Evolutionary conservation across 2,797 vertebrate species (phyloP).

Genomic region (Diceros bicornis): DNA sequence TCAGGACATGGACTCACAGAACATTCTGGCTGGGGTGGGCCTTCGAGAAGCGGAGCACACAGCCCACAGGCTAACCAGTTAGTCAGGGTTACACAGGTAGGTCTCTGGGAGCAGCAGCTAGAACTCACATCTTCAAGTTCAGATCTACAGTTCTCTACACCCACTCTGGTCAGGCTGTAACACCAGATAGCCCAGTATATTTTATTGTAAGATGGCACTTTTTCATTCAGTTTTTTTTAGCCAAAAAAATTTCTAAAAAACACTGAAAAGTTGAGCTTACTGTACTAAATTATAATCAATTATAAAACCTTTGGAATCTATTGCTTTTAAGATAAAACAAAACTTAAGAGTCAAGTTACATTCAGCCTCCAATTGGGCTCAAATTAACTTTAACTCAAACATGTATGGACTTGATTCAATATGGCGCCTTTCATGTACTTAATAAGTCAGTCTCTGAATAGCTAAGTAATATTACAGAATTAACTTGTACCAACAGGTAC

Average conservation of each 20-base stretch:
- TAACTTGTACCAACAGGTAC: neutral
- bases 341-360: slow-evolving; percentile 17
- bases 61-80: neutral
- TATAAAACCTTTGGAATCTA: neutral
- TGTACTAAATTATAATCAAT: neutral
- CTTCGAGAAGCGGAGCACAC: neutral
- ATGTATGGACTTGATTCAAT: neutral
- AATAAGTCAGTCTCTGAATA: neutral
- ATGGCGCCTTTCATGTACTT: neutral
- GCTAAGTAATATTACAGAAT: neutral
- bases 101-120: rapidly evolving
- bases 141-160: neutral
- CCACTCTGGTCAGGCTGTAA: neutral
- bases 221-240: neutral
- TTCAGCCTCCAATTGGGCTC: neutral
- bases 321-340: slow-evolving; percentile 17
- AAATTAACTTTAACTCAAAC: neutral
- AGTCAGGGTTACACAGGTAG: neutral
- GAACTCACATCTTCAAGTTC: neutral
- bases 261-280: neutral
- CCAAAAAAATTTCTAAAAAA: neutral
- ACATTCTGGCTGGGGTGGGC: neutral
- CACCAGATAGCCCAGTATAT: neutral
- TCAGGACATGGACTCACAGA: neutral
- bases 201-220: neutral